These are phyloP conservation scores for Archocentrus centrarchus DNA, from an alignment of 2,113 vertebrate species.

Conservation along the genomic window DNA sequence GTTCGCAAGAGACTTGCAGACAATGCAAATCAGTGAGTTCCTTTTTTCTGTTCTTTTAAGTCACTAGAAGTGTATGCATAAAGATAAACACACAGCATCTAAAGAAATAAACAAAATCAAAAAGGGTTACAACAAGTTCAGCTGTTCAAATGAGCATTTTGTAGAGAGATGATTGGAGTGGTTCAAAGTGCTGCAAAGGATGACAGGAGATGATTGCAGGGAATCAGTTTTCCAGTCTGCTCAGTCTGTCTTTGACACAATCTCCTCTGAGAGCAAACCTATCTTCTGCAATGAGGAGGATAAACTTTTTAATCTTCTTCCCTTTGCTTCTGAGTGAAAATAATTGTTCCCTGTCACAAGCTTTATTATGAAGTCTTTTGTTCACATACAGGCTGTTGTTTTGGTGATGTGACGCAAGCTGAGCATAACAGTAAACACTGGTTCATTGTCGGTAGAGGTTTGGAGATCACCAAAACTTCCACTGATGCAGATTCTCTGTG, in stretches of 20 bases:
- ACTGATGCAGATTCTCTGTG: background rate
- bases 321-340: constrained; percentile 19
- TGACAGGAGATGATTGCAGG: constrained; percentile 70
- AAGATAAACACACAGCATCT: constrained; percentile 62
- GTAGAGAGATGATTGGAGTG: constrained; percentile 54
- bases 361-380: constrained; percentile 74
- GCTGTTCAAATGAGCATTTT: constrained; percentile 50
- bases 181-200: constrained; percentile 65
- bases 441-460: constrained; percentile 32
- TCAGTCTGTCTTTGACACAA: constrained; percentile 49
- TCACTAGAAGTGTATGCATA: constrained; percentile 28
- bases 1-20: constrained; percentile 15
- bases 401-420: constrained; percentile 62
- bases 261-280: constrained; percentile 46
- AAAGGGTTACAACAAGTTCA: constrained; percentile 49
- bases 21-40: constrained; percentile 3
- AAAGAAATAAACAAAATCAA: constrained; percentile 74
- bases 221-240: constrained; percentile 67
- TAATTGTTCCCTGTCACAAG: constrained; percentile 46
- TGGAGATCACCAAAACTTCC: constrained; percentile 35
- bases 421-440: constrained; percentile 62
- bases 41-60: constrained; percentile 42
- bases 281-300: constrained; percentile 36
- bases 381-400: constrained; percentile 58
- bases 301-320: constrained; percentile 44